phyloP scores from a whole-genome alignment of 2,888 invertebrate species.

The Caenorhabditis japonica region DNA sequence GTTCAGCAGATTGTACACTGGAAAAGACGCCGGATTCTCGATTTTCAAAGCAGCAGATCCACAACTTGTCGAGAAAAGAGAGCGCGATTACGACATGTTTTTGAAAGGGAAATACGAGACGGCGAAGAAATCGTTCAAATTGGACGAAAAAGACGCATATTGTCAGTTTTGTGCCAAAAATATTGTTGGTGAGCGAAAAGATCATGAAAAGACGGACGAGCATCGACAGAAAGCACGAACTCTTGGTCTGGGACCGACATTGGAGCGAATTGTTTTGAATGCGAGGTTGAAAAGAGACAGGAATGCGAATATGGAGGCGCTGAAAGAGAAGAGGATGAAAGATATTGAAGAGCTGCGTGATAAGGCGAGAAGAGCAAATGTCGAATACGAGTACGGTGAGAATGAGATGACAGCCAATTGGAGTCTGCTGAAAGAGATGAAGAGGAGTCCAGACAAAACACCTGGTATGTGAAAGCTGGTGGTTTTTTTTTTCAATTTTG shows the following conservation, averaged over 20 bases:
- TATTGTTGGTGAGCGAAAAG: slow-evolving; percentile 7
- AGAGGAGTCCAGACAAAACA: background rate
- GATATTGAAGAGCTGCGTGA: background rate
- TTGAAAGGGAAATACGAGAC: slow-evolving; percentile 12
- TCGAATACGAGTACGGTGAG: slow-evolving; percentile 39
- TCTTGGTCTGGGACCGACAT: slow-evolving; percentile 7
- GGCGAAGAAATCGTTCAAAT: slow-evolving; percentile 27
- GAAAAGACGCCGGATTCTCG: slow-evolving; percentile 27
- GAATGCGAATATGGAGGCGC: background rate
- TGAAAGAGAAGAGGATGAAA: background rate
- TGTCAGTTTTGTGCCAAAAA: slow-evolving; percentile 29
- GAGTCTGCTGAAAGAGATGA: background rate
- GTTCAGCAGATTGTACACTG: slow-evolving; percentile 8
- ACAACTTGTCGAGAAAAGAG: background rate
- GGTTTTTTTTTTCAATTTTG: no score
- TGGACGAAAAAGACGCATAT: slow-evolving; percentile 29
- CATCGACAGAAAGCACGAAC: slow-evolving; percentile 24
- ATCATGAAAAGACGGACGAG: slow-evolving; percentile 42
- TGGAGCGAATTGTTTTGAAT: slow-evolving; percentile 24
- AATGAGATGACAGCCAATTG: slow-evolving; percentile 23
- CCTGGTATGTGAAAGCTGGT: no score
- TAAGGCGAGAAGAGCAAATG: slow-evolving; percentile 9
- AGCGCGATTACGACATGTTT: slow-evolving; percentile 11
- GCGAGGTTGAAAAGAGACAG: slow-evolving; percentile 6
- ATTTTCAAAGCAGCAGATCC: slow-evolving; percentile 25